Evolutionary conservation across 2,888 invertebrate species (phyloP), one percentile per base, ranked within the genome.

Genomic region (Zygogramma bicolorata): DNA sequence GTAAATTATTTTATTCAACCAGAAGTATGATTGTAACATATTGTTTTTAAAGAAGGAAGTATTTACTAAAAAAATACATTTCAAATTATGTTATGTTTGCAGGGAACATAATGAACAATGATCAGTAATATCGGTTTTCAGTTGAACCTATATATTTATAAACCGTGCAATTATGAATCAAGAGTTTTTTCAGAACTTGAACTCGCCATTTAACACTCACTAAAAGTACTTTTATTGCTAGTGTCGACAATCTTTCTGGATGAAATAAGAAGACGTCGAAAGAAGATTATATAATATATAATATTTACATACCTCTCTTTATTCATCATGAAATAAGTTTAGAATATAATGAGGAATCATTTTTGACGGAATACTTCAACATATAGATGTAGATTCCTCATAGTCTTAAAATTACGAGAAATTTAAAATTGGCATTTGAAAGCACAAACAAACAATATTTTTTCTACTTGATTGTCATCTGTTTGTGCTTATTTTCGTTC

Each of bases 401-500:
- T 22, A 25, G n/a, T 25, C 25, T 53, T 10, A 53, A 53, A 25
- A 27, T 5, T 53, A 70, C 22, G 65, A 70, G 42, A 65, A 18
- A 65, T 40, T 68, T 66, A 68, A 67, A 58, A 38, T 38, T 46
- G 46, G 34, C n/a, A 27, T 62, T 15, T 42, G 15, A 46, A 74
- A 78, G 77, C 77, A 77, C 75, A 80, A 77, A 78, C 40, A 34
- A 61, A 38, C 18, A 61, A 61, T 53, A 60, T 31, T 49, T 40
- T 31, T 49, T 38, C 38, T 57, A 72, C 70, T 63, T 80, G 81
- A 81, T 81, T 81, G 80, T 81, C 80, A 75, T 74, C 70, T 75
- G 77, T 76, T 76, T 77, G 77, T 79, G 77, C 75, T 79, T 58
- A 53, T 46, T 57, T 34, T 38, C 20, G 42, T 40, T 20, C 46